Percentiles rank a stretch among this genome's conserved stretches.
These are phyloP conservation scores for Drosophila nasuta DNA, from an alignment of 1,140 invertebrate genomes.

Conservation along the genomic window DNA sequence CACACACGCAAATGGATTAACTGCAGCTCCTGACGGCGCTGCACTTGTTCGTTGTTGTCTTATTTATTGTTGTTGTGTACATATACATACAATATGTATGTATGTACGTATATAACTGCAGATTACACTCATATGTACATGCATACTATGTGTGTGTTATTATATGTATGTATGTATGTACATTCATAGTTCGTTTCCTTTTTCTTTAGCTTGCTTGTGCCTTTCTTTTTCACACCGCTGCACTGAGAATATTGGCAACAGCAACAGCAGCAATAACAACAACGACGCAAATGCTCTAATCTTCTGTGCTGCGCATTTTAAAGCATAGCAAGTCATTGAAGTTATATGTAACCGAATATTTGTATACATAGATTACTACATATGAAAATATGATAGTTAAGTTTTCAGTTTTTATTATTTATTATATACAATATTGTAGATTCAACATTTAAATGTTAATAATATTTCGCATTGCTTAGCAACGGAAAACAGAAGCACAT, in stretches of 20 bases:
- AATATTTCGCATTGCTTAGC: not conserved
- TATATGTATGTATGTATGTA: constrained; percentile 3
- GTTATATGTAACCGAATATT: constrained; percentile 1
- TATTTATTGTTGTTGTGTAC: constrained; percentile 23
- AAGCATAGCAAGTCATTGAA: not conserved
- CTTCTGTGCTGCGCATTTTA: not conserved
- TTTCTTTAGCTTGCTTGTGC: constrained; percentile 52
- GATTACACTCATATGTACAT: constrained; percentile 26
- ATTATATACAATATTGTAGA: not conserved
- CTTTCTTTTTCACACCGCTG: constrained; percentile 57
- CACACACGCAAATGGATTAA: constrained; percentile 11
- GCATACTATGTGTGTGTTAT: constrained; percentile 4
- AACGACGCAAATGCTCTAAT: constrained; percentile 37
- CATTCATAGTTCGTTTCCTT: constrained; percentile 48
- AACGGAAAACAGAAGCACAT: not conserved
- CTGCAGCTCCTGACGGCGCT: constrained; percentile 30
- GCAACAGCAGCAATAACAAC: constrained; percentile 35
- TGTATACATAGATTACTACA: not conserved
- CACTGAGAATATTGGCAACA: constrained; percentile 54
- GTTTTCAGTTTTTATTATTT: too few relatives aligned
- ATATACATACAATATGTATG: not conserved
- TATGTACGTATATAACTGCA: constrained; percentile 29
- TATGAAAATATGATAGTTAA: not conserved
- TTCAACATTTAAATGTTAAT: not conserved
- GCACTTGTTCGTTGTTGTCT: constrained; percentile 36